Percentiles rank a stretch among this genome's conserved stretches.
phyloP scores from a whole-genome alignment of 2,888 invertebrate species.

The Plemyria rubiginata region DNA sequence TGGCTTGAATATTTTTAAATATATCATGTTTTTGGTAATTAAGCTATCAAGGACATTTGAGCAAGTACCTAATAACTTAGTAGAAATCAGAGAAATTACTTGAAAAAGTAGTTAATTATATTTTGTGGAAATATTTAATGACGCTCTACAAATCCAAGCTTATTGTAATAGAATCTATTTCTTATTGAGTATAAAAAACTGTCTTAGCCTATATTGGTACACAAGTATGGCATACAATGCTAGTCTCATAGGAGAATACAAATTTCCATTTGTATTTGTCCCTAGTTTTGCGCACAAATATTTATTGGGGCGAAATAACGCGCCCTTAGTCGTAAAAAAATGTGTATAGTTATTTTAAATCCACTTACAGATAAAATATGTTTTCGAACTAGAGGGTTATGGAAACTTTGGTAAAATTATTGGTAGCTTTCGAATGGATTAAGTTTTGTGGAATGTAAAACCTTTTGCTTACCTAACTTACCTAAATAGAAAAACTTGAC shows the following conservation, averaged over 20 bases:
- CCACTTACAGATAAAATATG: conserved; percentile 23
- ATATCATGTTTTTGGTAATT: too few relatives aligned
- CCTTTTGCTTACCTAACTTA: not conserved
- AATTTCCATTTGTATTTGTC: conserved; percentile 47
- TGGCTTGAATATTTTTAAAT: conserved; percentile 2
- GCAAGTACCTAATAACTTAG: not conserved
- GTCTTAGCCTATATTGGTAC: conserved; percentile 16
- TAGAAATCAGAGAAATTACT: too few relatives aligned
- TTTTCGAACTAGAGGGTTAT: conserved; percentile 11
- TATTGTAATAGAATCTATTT: conserved; percentile 9
- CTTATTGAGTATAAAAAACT: conserved; percentile 21
- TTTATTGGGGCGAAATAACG: conserved; percentile 41
- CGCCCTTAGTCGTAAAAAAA: conserved; percentile 26
- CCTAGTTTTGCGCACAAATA: conserved; percentile 43
- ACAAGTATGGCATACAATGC: conserved; percentile 34
- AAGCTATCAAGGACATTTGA: not conserved
- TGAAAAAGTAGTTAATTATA: too few relatives aligned
- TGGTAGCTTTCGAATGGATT: conserved; percentile 9
- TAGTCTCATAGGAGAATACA: conserved; percentile 38
- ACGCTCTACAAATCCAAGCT: not conserved
- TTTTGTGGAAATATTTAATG: not conserved
- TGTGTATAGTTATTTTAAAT: conserved; percentile 26
- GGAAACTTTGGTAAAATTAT: conserved; percentile 13
- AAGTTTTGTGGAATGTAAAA: conserved; percentile 1
- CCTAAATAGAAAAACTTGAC: not conserved